These are phyloP conservation scores for Parnassius orleans DNA, from an alignment of 2,888 invertebrate genomes.

Conservation along the genomic window DNA sequence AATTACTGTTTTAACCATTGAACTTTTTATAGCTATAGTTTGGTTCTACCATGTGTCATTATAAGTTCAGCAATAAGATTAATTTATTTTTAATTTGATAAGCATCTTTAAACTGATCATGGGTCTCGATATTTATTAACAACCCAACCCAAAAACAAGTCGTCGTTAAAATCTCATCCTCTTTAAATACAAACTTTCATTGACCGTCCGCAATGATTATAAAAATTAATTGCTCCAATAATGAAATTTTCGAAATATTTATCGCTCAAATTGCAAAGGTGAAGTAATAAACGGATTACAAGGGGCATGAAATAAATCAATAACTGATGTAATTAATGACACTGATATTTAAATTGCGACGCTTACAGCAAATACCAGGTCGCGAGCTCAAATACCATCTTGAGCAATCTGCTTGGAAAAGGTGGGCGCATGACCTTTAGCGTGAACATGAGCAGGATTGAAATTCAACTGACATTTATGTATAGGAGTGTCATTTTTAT, in stretches of 20 bases:
- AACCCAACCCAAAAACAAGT: neutral
- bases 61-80: too few relatives aligned
- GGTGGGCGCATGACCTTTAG: conserved; percentile 20
- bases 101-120: too few relatives aligned
- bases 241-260: conserved; percentile 11
- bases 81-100: too few relatives aligned
- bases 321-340: conserved; percentile 22
- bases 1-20: too few relatives aligned
- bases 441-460: conserved; percentile 3
- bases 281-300: conserved; percentile 18
- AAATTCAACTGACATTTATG: conserved; percentile 18
- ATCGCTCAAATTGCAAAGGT: conserved; percentile 18
- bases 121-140: too few relatives aligned
- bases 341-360: conserved; percentile 27
- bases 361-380: conserved; percentile 22
- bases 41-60: too few relatives aligned
- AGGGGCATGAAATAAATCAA: conserved; percentile 23
- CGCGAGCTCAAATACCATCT: conserved; percentile 22
- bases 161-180: conserved; percentile 13
- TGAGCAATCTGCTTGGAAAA: conserved; percentile 19
- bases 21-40: too few relatives aligned
- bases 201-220: conserved; percentile 4
- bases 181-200: neutral
- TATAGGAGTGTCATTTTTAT: too few relatives aligned
- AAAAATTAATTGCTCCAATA: conserved; percentile 23